Percentiles rank a stretch among this genome's conserved stretches.
These are phyloP conservation scores for Oligia fasciuncula DNA, from an alignment of 2,888 invertebrate genomes.

Conservation along the genomic window DNA sequence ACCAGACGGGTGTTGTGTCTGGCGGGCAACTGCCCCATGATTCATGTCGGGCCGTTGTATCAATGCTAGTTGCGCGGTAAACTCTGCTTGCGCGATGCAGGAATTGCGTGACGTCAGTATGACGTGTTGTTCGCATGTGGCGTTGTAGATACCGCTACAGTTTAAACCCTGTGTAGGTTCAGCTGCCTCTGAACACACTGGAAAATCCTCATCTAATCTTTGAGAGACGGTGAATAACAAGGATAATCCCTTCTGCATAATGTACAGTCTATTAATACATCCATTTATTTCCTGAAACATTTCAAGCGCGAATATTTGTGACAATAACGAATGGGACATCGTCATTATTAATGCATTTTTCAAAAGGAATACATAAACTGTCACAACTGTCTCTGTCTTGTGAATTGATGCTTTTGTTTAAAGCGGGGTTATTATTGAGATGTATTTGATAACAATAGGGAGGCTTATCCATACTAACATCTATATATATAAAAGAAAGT, in stretches of 20 bases:
- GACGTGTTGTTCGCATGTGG: no score
- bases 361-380: conserved; percentile 32
- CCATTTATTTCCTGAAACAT: conserved; percentile 20
- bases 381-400: conserved; percentile 10
- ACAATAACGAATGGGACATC: conserved; percentile 21
- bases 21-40: no score
- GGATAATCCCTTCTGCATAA: neutral
- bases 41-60: no score
- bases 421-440: neutral
- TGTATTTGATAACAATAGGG: neutral
- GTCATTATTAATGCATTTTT: conserved; percentile 37
- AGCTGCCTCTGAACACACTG: neutral
- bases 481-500: no score
- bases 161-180: no score
- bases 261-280: neutral
- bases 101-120: no score
- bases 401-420: conserved; percentile 6
- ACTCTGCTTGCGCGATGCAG: no score
- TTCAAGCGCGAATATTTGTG: conserved; percentile 21
- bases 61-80: no score
- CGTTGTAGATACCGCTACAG: no score
- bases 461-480: no score
- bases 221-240: neutral
- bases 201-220: neutral
- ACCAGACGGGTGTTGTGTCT: no score